Evolutionary conservation across 1,140 invertebrate genomes (phyloP), one percentile per base, ranked within the genome.

Genomic region (Zophobas atratus): DNA sequence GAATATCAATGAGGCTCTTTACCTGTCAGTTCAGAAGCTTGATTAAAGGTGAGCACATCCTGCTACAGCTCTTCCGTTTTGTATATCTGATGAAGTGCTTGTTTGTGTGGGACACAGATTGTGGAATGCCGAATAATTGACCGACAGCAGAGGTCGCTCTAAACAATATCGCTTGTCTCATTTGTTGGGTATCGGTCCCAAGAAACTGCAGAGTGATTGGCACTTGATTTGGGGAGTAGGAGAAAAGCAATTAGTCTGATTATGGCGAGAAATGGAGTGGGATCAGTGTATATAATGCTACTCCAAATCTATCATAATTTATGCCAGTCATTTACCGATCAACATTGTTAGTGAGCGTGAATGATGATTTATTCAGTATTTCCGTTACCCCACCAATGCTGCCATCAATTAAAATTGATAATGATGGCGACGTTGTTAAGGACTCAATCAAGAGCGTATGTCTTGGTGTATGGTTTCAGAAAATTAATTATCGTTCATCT

Each of bases 281-380:
- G 20, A 8, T 5, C 5, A 2, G 35, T 4, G 60, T 43, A 36
- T n/a, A 43, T 67, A 43, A 36, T 43, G 39, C 38, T 43, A 67
- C n/a, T 41, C 60, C 60, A 5, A 43, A 67, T 67, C 60, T 67
- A 67, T 67, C 60, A 67, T 67, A 67, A 67, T 67, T 67, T 67
- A 67, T 67, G 60, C 60, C 60, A 67, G 60, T 67, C 60, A 67
- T 67, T 67, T 67, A 32, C n/a, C 60, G 60, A 67, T 67, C 60
- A 67, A 67, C 60, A 43, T 67, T 67, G 60, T 67, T 67, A 67
- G 39, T 33, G 38, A 43, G 60, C n/a, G 43, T 41, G 39, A 33
- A 43, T 67, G 39, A 67, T 67, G 60, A 67, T 67, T 67, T 67
- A 67, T 67, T 67, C 60, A 67, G 39, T 3, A 51, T 51, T 51